These are phyloP conservation scores for Autographa pulchrina DNA, from an alignment of 2,888 invertebrate species.

Conservation along the genomic window DNA sequence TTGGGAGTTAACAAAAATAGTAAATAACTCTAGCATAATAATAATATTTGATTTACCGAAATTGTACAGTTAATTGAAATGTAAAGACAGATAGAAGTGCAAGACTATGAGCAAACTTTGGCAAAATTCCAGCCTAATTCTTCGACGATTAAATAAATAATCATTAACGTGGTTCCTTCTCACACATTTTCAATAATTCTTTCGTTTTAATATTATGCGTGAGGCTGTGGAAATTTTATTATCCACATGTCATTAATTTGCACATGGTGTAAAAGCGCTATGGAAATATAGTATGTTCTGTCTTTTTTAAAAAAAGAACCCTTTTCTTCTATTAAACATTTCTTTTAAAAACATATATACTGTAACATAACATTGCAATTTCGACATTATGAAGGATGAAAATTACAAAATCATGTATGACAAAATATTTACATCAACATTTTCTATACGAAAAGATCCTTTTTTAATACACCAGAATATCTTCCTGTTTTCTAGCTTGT, in stretches of 20 bases:
- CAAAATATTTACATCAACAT: neutral
- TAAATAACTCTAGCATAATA: too few species aligned
- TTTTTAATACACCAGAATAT: constrained; percentile 12
- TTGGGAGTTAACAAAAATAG: too few species aligned
- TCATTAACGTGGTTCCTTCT: neutral
- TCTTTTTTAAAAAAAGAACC: too few species aligned
- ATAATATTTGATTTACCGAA: neutral
- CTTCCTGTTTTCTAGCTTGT: constrained; percentile 20
- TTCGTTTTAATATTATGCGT: neutral
- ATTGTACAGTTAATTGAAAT: neutral
- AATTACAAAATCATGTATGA: neutral
- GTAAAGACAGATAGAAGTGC: neutral
- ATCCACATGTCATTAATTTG: too few species aligned
- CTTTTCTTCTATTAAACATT: too few species aligned
- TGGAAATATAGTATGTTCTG: too few species aligned
- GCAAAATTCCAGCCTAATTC: neutral
- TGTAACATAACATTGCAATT: too few species aligned
- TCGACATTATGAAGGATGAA: neutral
- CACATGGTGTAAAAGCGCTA: too few species aligned
- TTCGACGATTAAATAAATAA: neutral
- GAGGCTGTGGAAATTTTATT: too few species aligned
- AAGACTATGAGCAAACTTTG: neutral
- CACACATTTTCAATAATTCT: neutral
- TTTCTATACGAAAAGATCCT: neutral
- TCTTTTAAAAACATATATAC: too few species aligned